Percentiles rank a stretch among this genome's conserved stretches.
phyloP scores from a whole-genome alignment of 1,140 invertebrate genomes.

The Macrosteles quadrilineatus region DNA sequence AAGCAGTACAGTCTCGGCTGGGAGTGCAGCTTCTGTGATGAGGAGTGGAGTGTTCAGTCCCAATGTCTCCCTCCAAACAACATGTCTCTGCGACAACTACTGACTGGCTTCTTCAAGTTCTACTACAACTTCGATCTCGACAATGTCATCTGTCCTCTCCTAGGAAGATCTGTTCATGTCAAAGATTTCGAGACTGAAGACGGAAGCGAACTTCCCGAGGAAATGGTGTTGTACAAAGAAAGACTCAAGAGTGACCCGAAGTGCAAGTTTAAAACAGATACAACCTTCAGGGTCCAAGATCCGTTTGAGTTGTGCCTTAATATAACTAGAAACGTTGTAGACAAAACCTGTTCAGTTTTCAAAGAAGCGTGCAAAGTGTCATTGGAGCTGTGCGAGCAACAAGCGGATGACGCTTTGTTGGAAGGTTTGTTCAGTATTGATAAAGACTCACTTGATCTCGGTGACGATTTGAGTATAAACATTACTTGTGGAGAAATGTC shows the following conservation, averaged over 20 bases:
- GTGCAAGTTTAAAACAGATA: background rate
- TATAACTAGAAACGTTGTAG: background rate
- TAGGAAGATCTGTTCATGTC: background rate
- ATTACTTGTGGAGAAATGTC: background rate
- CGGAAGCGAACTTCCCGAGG: background rate
- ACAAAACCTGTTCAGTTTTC: background rate
- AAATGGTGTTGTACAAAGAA: background rate
- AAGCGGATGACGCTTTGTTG: background rate
- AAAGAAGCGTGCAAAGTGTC: background rate
- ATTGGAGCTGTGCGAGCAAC: background rate
- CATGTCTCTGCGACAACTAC: background rate
- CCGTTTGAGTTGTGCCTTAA: constrained; percentile 20
- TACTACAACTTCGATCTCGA: constrained; percentile 1
- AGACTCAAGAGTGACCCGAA: background rate
- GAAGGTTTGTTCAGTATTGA: constrained; percentile 1
- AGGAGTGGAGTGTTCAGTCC: background rate
- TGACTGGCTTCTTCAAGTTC: constrained; percentile 12
- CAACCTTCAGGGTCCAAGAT: background rate
- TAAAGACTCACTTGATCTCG: background rate
- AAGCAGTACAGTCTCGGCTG: background rate
- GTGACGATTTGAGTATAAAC: background rate
- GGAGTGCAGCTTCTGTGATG: constrained; percentile 4
- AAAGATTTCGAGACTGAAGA: background rate
- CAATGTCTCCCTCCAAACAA: background rate
- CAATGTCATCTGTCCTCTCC: constrained; percentile 11